These are phyloP conservation scores for Eugnorisma glareosa DNA, from an alignment of 2,888 invertebrate genomes.

Conservation along the genomic window DNA sequence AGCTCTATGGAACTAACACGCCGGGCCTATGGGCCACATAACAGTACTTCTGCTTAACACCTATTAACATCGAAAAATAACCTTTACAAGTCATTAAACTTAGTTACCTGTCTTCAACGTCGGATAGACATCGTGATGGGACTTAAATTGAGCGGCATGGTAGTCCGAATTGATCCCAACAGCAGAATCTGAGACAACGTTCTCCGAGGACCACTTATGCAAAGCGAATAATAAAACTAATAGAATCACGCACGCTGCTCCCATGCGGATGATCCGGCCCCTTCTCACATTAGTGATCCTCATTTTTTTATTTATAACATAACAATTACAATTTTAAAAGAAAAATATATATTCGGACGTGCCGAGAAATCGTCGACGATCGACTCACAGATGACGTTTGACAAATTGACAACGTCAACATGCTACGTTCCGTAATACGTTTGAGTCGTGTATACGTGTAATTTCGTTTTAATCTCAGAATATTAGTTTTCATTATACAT, in stretches of 20 bases:
- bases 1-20: slow-evolving; percentile 62
- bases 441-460: slow-evolving; percentile 17
- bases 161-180: slow-evolving; percentile 70
- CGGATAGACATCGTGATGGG: slow-evolving; percentile 84
- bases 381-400: slow-evolving; percentile 65
- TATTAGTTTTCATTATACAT: too few relatives aligned
- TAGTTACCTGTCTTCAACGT: slow-evolving; percentile 82
- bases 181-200: slow-evolving; percentile 73
- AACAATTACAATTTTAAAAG: slow-evolving; percentile 64
- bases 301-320: slow-evolving; percentile 83
- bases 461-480: neutral
- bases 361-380: slow-evolving; percentile 67
- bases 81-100: slow-evolving; percentile 33
- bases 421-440: slow-evolving; percentile 53
- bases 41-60: slow-evolving; percentile 67
- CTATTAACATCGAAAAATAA: slow-evolving; percentile 30
- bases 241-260: slow-evolving; percentile 88
- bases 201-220: slow-evolving; percentile 90
- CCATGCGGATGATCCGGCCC: slow-evolving; percentile 90
- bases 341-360: slow-evolving; percentile 34
- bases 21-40: slow-evolving; percentile 74
- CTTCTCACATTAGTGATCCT: slow-evolving; percentile 91
- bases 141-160: slow-evolving; percentile 78
- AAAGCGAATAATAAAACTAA: slow-evolving; percentile 92
- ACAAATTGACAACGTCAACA: slow-evolving; percentile 74